A percentile compares a stretch with the other conserved stretches of the same genome.
phyloP scores from a whole-genome alignment of 1,140 invertebrate species.

The Bombus vancouverensis region DNA sequence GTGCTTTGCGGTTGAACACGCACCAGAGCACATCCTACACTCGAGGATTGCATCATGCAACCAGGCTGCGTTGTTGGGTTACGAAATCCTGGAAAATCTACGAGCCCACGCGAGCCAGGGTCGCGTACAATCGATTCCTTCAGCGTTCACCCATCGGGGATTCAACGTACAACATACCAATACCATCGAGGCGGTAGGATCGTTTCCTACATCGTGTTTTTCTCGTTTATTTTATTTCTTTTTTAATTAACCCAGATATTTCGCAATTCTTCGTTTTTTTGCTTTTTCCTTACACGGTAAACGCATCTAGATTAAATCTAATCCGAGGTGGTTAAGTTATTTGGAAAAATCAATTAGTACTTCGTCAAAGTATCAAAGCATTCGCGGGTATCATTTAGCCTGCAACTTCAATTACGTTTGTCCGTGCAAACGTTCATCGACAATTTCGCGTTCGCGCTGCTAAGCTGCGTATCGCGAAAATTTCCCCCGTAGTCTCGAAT shows the following conservation, averaged over 20 bases:
- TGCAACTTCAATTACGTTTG: background rate
- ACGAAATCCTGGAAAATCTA: conserved; percentile 72
- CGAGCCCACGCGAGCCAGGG: conserved; percentile 33
- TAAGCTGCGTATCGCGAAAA: background rate
- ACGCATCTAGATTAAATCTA: background rate
- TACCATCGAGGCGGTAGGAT: background rate
- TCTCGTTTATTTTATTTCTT: background rate
- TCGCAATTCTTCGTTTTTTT: too few relatives aligned
- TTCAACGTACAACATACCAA: background rate
- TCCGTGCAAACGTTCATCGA: background rate
- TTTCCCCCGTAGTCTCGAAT: background rate
- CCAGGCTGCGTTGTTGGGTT: conserved; percentile 53
- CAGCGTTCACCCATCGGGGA: background rate
- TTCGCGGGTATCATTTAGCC: background rate
- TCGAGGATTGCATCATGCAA: conserved; percentile 67
- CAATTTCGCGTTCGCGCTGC: background rate
- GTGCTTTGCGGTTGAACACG: conserved; percentile 56
- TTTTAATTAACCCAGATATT: background rate
- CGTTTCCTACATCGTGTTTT: background rate
- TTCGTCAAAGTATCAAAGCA: too few relatives aligned
- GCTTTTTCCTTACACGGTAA: too few relatives aligned
- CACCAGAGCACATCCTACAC: conserved; percentile 53
- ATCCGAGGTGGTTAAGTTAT: background rate
- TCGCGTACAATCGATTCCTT: conserved; percentile 14
- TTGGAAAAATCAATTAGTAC: background rate